A percentile compares a stretch with the other conserved stretches of the same genome.
These are phyloP conservation scores for Pogonocherus hispidulus DNA, from an alignment of 2,888 invertebrate species.

Conservation along the genomic window DNA sequence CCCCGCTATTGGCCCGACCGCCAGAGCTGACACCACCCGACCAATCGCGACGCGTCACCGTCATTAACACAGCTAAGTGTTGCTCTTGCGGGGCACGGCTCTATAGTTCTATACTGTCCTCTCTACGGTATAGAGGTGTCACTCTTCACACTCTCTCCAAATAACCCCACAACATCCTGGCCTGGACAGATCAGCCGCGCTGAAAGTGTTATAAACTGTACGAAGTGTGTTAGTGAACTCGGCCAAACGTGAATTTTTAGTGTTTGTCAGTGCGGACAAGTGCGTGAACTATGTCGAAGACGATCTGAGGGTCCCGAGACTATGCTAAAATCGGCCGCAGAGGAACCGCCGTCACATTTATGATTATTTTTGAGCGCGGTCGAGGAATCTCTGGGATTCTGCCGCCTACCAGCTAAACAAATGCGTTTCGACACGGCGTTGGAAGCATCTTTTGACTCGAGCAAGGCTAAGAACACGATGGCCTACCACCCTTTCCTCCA, in stretches of 20 bases:
- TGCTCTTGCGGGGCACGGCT: conserved; percentile 62
- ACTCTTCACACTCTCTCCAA: conserved; percentile 61
- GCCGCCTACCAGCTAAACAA: conserved; percentile 52
- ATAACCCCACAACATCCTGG: conserved; percentile 40
- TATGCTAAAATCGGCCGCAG: conserved; percentile 1
- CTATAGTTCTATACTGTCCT: conserved; percentile 68
- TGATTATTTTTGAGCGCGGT: conserved; percentile 60
- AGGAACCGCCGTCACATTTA: conserved; percentile 40
- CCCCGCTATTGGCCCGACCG: conserved; percentile 66
- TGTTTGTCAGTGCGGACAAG: conserved; percentile 9
- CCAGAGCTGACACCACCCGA: conserved; percentile 63
- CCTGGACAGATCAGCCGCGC: conserved; percentile 36
- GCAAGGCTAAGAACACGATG: conserved; percentile 74
- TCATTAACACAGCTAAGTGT: conserved; percentile 70
- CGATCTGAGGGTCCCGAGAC: neutral
- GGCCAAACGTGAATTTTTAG: conserved; percentile 10
- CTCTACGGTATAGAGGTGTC: conserved; percentile 67
- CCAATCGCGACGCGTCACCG: conserved; percentile 66
- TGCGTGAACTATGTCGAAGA: conserved; percentile 7
- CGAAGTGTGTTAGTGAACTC: conserved; percentile 11
- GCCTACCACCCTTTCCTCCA: conserved; percentile 90
- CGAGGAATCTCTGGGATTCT: conserved; percentile 58
- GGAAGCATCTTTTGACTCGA: conserved; percentile 67
- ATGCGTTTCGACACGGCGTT: conserved; percentile 73
- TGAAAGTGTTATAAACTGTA: conserved; percentile 10